These are phyloP conservation scores for Mimumesa dahlbomi DNA, from an alignment of 2,888 invertebrate genomes.

Conservation along the genomic window DNA sequence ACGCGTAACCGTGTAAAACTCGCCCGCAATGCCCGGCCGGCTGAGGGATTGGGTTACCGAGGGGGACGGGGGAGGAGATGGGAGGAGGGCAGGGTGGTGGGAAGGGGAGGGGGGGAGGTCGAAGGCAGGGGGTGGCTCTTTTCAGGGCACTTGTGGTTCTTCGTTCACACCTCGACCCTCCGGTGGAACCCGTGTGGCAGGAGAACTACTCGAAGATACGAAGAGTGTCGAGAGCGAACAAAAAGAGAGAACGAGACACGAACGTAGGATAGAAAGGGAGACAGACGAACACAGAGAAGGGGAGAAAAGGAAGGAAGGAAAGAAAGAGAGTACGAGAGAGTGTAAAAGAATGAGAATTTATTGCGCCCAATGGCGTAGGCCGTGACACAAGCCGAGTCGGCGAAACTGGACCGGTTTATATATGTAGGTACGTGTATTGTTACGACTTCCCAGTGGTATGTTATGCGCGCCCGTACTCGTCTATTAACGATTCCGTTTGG, in stretches of 20 bases:
- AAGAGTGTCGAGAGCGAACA: slow-evolving; percentile 26
- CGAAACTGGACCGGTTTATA: too few relatives aligned
- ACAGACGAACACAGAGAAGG: slow-evolving; percentile 4
- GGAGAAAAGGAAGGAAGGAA: background rate
- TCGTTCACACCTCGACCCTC: slow-evolving; percentile 78
- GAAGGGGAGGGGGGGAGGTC: slow-evolving; percentile 55
- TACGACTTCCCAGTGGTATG: too few relatives aligned
- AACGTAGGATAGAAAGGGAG: too few relatives aligned
- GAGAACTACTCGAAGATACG: slow-evolving; percentile 59
- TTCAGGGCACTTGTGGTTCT: slow-evolving; percentile 77
- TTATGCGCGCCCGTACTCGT: too few relatives aligned
- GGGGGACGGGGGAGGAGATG: slow-evolving; percentile 50
- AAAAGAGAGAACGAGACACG: slow-evolving; percentile 6
- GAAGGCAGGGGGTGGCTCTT: too few relatives aligned
- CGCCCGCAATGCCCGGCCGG: slow-evolving; percentile 50
- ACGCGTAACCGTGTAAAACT: slow-evolving; percentile 72
- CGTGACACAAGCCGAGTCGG: too few relatives aligned
- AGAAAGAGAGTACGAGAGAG: slow-evolving; percentile 11
- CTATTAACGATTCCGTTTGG: too few relatives aligned
- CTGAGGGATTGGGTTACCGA: slow-evolving; percentile 73
- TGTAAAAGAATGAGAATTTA: slow-evolving; percentile 48
- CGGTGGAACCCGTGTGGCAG: slow-evolving; percentile 41
- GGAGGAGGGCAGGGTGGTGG: slow-evolving; percentile 24
- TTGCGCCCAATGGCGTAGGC: slow-evolving; percentile 50
- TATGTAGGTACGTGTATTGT: too few relatives aligned